Percentiles rank a stretch among this genome's conserved stretches.
Evolutionary conservation across 2,797 vertebrate species (phyloP).

Genomic region (Leuciscus waleckii): DNA sequence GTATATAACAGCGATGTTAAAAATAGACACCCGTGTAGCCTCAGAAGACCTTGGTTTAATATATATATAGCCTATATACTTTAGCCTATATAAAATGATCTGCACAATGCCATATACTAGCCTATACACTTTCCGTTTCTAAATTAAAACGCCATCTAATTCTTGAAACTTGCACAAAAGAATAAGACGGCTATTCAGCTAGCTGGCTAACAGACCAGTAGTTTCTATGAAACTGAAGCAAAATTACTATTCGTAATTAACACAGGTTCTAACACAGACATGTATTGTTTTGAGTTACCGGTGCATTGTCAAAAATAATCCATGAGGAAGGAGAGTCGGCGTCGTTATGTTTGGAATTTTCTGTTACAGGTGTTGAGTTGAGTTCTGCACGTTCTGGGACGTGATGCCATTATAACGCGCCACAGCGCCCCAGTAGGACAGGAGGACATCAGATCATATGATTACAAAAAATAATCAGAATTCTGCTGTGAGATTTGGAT

Average conservation of each 20-base stretch:
- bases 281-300: conserved; percentile 40
- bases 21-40: not conserved
- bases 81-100: not conserved
- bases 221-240: not conserved
- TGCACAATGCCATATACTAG: not conserved
- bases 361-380: conserved; percentile 34
- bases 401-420: not conserved
- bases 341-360: conserved; percentile 21
- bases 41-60: not conserved
- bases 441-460: not conserved
- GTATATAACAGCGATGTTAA: not conserved
- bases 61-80: not conserved
- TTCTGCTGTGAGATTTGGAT: not conserved
- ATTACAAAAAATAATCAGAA: not conserved
- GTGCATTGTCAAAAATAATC: conserved; percentile 50
- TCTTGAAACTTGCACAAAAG: not conserved
- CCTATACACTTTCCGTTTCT: not conserved
- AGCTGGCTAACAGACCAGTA: conserved; percentile 16
- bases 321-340: conserved; percentile 5
- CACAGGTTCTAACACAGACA: not conserved
- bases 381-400: not conserved
- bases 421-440: not conserved
- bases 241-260: not conserved
- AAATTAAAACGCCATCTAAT: not conserved
- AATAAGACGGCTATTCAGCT: not conserved